Evolutionary conservation across 2,797 vertebrate species (phyloP).

Genomic region (Meriones psammophilus): DNA sequence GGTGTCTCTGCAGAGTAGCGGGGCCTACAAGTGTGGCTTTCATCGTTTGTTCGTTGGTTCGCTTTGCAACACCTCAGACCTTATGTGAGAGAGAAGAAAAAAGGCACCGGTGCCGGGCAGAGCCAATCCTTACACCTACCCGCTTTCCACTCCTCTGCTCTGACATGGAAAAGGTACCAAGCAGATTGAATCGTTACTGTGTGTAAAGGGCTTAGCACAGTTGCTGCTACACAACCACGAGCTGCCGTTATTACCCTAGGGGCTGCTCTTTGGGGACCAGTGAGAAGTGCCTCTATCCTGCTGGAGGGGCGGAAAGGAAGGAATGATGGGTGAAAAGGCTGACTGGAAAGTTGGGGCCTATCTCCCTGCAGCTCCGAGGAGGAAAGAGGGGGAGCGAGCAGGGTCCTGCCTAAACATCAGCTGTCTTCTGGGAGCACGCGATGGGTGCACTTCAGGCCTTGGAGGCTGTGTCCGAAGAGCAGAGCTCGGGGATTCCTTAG

Average conservation of each 20-base stretch:
- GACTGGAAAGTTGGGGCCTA: not conserved
- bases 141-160: not conserved
- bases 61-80: not conserved
- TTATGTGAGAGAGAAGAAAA: not conserved
- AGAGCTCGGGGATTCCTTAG: not conserved
- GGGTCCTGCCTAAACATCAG: not conserved
- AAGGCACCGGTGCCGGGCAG: not conserved
- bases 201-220: conserved; percentile 35
- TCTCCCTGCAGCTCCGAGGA: not conserved
- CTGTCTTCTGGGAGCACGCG: not conserved
- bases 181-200: not conserved
- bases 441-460: not conserved
- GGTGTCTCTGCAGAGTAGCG: not conserved
- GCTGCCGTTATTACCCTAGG: conserved; percentile 20
- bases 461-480: not conserved
- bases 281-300: not conserved
- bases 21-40: not conserved
- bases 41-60: not conserved
- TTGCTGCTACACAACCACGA: conserved; percentile 42
- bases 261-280: conserved; percentile 37
- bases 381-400: not conserved
- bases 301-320: not conserved
- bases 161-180: not conserved
- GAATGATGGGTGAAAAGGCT: not conserved
- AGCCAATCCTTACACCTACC: not conserved